Percentiles rank a stretch among this genome's conserved stretches.
Conservation (phyloP, 1,140 invertebrate species). For the Drosophila subpulchrella region DNA sequence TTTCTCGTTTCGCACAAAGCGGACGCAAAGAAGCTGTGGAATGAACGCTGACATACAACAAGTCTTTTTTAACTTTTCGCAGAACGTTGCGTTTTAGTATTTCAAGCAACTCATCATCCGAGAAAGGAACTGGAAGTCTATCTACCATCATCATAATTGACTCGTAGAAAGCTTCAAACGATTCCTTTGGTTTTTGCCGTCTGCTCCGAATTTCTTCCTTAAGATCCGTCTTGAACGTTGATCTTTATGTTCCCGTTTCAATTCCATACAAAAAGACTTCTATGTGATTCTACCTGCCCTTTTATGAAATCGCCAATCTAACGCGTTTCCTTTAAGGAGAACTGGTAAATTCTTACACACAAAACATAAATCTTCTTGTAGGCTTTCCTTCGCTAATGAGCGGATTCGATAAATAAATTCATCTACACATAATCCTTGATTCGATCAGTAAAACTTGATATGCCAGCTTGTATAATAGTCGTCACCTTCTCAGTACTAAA, state of each 20-base stretch:
- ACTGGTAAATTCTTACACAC: background rate
- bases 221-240: background rate
- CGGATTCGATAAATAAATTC: too few relatives aligned
- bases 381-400: too few relatives aligned
- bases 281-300: background rate
- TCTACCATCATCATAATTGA: background rate
- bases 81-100: too few relatives aligned
- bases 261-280: too few relatives aligned
- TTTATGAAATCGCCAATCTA: background rate
- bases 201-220: background rate
- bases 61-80: too few relatives aligned
- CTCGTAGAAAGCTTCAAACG: background rate
- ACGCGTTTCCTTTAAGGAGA: background rate
- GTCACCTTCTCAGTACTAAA: background rate
- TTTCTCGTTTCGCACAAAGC: background rate
- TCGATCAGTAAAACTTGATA: too few relatives aligned
- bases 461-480: background rate
- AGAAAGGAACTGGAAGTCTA: background rate
- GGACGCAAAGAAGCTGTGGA: too few relatives aligned
- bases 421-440: too few relatives aligned
- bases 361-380: background rate
- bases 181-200: background rate
- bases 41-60: too few relatives aligned
- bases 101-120: background rate
- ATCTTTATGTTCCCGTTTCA: background rate